Base-by-base conservation (phyloP, 2,113 vertebrate species). In the Arenaria interpres region DNA sequence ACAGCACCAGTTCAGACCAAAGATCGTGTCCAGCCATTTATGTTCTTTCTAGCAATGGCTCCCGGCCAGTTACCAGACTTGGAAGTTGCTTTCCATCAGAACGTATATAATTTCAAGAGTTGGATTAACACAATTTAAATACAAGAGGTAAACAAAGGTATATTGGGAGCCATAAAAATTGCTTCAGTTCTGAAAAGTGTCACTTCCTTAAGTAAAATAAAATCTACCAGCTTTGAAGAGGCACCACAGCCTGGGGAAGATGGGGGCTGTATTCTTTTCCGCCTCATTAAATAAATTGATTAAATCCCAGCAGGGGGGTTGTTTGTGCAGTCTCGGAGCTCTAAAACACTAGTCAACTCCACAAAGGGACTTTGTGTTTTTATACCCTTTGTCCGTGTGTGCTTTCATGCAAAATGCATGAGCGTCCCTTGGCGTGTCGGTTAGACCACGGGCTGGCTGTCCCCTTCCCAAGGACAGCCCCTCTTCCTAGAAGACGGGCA, bases 251-350 rank as follows among this genome's bases (percentile, higher is more conserved):
- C 17, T 62, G 56, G n/a, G 62, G 71, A 79, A 60, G 63, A 62
- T 68, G 62, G 3, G 25, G 28, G 10, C 22, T 89, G 4, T 75
- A 57, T 78, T 91, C 4, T 64, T 89, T 81, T 73, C 48, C 85
- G 63, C 77, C 66, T 88, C 71, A 8, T 54, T 82, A 74, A 89
- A 54, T 87, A 91, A 89, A 95, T 50, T 41, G 80, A 53, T 27
- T 82, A 45, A 82, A 89, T 88, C 74, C 22, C 74, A 82, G 46
- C 41, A 64, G 48, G 23, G 27, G 32, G 4, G 9, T 51, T 73
- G 32, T 88, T 59, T 77, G 24, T 92, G 54, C 20, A 27, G 24
- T 39, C 50, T 79, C 0, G 0, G n/a, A 77, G 48, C 27, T 87
- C 67, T 92, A 71, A 89, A 92, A 33, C 24, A 8, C 14, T 9